Evolutionary conservation across 2,888 invertebrate species (phyloP).

Genomic region (Stegophylla sp.): DNA sequence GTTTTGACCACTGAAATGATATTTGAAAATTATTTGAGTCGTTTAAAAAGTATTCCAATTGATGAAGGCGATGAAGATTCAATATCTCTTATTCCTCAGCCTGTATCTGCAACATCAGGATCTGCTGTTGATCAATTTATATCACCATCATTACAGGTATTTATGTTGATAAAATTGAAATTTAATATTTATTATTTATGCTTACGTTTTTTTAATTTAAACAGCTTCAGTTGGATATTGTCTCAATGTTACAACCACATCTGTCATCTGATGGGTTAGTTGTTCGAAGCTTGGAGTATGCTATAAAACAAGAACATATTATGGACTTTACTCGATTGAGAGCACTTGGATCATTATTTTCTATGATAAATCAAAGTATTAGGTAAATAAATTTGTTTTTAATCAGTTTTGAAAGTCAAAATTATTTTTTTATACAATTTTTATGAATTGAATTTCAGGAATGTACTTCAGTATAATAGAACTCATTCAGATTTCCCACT

Average conservation of each 20-base stretch:
- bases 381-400: slow-evolving; percentile 67
- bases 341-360: slow-evolving; percentile 93
- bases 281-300: slow-evolving; percentile 88
- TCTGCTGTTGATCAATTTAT: slow-evolving; percentile 75
- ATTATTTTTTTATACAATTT: background rate
- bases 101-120: slow-evolving; percentile 67
- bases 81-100: slow-evolving; percentile 65
- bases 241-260: slow-evolving; percentile 81
- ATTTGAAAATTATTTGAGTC: slow-evolving; percentile 91
- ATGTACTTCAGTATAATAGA: slow-evolving; percentile 90
- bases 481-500: slow-evolving; percentile 94
- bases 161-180: background rate
- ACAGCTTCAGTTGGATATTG: slow-evolving; percentile 87
- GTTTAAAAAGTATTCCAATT: slow-evolving; percentile 83
- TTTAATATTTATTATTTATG: background rate
- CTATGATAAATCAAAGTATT: slow-evolving; percentile 94
- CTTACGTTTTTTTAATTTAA: slow-evolving; percentile 49
- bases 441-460: slow-evolving; percentile 67
- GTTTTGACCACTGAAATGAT: slow-evolving; percentile 98
- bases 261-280: slow-evolving; percentile 93
- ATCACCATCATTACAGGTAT: slow-evolving; percentile 80
- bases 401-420: background rate
- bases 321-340: slow-evolving; percentile 99
- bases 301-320: slow-evolving; percentile 91
- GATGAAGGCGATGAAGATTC: slow-evolving; percentile 87